Base-by-base conservation (phyloP, 2,888 invertebrate species). In the Allacma fusca region DNA sequence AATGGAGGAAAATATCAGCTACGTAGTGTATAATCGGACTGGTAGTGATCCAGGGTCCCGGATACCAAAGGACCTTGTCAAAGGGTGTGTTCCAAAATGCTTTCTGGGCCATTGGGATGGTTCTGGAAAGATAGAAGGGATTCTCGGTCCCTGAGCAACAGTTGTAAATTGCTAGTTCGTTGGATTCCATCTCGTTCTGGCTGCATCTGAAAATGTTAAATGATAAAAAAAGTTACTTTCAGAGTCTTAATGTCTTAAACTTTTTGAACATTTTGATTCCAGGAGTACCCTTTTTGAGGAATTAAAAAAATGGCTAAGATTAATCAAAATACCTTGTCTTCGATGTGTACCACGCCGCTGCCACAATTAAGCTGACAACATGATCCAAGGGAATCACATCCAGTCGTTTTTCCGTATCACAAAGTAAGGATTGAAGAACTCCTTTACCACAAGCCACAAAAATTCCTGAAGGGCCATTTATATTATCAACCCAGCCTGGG, bases 291-390 rank as follows among this genome's bases (percentile, higher is more conserved):
- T n/a, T n/a, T n/a, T n/a, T n/a, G n/a, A n/a, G n/a, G n/a, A n/a
- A n/a, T n/a, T n/a, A n/a, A n/a, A n/a, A n/a, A n/a, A n/a, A n/a
- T n/a, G n/a, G n/a, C n/a, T n/a, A n/a, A n/a, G n/a, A n/a, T n/a
- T n/a, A n/a, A n/a, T n/a, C n/a, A n/a, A n/a, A n/a, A n/a, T 34
- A 88, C 89, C 50, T 50, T n/a, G n/a, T 50, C 16, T 50, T 13
- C 1, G 50, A 50, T 83, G 95, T 95, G 87, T 92, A 90, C 96
- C 96, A 97, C 79, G 95, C 96, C 80, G 94, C 92, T 40, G 93
- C 92, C 79, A 97, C 92, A 93, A 97, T 94, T 86, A 96, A 89
- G 88, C 97, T 97, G 86, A 96, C 96, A 85, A 96, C 95, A 85
- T 94, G 92, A 87, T 95, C 95, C 79, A 95, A 95, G 19, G 95